A percentile compares a stretch with the other conserved stretches of the same genome.
phyloP scores from a whole-genome alignment of 2,797 vertebrate genomes.

The Echeneis naucrates region DNA sequence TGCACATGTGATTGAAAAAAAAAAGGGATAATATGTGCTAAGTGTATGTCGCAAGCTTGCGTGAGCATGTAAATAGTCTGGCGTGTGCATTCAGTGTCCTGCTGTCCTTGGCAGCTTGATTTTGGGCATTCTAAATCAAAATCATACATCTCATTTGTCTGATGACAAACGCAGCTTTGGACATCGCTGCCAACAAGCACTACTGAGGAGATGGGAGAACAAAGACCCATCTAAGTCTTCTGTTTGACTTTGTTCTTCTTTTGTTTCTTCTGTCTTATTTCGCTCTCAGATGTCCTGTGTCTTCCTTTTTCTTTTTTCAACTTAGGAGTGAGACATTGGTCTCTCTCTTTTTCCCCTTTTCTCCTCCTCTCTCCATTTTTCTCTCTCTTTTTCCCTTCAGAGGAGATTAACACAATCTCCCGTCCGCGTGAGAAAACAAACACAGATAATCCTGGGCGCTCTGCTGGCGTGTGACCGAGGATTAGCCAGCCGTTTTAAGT shows the following conservation, averaged over 20 bases:
- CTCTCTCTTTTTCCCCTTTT: slow-evolving; percentile 10
- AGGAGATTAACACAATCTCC: slow-evolving; percentile 85
- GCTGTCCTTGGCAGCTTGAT: slow-evolving; percentile 56
- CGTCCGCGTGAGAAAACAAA: slow-evolving; percentile 83
- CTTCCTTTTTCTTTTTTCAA: slow-evolving; percentile 21
- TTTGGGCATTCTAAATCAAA: slow-evolving; percentile 66
- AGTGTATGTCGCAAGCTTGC: not conserved
- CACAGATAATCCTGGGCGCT: slow-evolving; percentile 83
- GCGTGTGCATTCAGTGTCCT: slow-evolving; percentile 24
- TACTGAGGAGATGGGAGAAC: slow-evolving; percentile 64
- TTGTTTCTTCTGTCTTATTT: slow-evolving; percentile 45
- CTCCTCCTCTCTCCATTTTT: slow-evolving; percentile 27
- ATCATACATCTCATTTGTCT: slow-evolving; percentile 75
- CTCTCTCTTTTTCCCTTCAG: slow-evolving; percentile 53
- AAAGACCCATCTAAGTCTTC: slow-evolving; percentile 72
- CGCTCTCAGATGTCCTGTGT: slow-evolving; percentile 58
- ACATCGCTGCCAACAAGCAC: slow-evolving; percentile 70
- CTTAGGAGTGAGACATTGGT: slow-evolving; percentile 49
- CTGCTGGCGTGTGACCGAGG: slow-evolving; percentile 82
- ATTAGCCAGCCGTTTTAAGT: slow-evolving; percentile 82
- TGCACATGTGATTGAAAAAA: not conserved
- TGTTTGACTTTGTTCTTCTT: slow-evolving; percentile 75
- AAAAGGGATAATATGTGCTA: slow-evolving; percentile 9
- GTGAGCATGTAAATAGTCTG: slow-evolving; percentile 8
- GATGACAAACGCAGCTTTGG: slow-evolving; percentile 70